Percentiles rank a stretch among this genome's conserved stretches.
phyloP scores from a whole-genome alignment of 2,888 invertebrate genomes.

The Smittia sp. region DNA sequence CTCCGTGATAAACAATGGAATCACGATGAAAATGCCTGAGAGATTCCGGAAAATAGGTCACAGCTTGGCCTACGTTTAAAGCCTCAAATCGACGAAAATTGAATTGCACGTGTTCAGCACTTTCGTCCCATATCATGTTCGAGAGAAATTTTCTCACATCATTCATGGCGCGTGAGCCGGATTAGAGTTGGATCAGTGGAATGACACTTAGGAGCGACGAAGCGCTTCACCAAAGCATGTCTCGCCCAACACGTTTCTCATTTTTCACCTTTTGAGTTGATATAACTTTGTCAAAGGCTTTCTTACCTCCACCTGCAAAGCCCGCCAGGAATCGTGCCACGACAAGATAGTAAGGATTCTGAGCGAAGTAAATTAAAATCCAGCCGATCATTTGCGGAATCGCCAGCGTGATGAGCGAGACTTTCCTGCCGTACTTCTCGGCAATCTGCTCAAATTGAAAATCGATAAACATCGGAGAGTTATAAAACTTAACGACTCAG shows the following conservation, averaged over 20 bases:
- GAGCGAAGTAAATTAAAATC: slow-evolving; percentile 41
- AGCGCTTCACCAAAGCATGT: too few relatives aligned
- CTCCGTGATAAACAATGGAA: slow-evolving; percentile 50
- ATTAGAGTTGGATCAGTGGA: too few relatives aligned
- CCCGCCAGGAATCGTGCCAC: slow-evolving; percentile 41
- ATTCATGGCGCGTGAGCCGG: too few relatives aligned
- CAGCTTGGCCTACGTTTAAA: too few relatives aligned
- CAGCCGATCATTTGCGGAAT: slow-evolving; percentile 38
- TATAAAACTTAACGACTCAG: not conserved
- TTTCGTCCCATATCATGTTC: too few relatives aligned
- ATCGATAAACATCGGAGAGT: not conserved
- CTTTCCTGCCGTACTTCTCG: not conserved
- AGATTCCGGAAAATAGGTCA: too few relatives aligned
- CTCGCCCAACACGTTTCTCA: not conserved
- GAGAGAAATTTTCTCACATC: too few relatives aligned
- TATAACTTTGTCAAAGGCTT: not conserved
- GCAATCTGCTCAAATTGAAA: slow-evolving; percentile 6
- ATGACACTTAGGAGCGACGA: too few relatives aligned
- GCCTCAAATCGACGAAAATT: too few relatives aligned
- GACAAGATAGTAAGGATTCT: slow-evolving; percentile 35
- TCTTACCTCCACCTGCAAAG: slow-evolving; percentile 41
- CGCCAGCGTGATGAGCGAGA: not conserved
- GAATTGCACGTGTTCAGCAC: too few relatives aligned
- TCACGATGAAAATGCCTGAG: slow-evolving; percentile 42
- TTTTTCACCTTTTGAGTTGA: not conserved